Evolutionary conservation across 1,140 invertebrate species (phyloP).

Genomic region (Bombus pascuorum): DNA sequence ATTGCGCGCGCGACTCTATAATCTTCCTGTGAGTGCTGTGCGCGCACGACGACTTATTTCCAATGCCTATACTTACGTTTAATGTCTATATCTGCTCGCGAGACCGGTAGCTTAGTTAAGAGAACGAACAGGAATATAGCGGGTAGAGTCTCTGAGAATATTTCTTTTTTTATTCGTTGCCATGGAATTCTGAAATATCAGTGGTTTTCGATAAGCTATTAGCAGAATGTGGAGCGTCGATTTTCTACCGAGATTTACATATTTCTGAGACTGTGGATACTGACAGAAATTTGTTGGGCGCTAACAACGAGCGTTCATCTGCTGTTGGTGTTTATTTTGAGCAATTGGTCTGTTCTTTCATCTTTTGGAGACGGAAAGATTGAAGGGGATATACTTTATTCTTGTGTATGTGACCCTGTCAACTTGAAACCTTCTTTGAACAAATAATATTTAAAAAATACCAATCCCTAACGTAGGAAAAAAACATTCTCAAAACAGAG

Average conservation of each 20-base stretch:
- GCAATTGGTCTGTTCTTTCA: background rate
- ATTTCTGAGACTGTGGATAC: background rate
- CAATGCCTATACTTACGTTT: slow-evolving; percentile 50
- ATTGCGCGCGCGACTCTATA: slow-evolving; percentile 52
- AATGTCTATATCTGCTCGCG: slow-evolving; percentile 44
- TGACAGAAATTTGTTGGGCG: background rate
- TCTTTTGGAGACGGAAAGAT: background rate
- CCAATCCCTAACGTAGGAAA: background rate
- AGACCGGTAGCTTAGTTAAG: slow-evolving; percentile 25
- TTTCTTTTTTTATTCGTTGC: background rate
- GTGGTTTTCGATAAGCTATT: background rate
- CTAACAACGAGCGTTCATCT: background rate
- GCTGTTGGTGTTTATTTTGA: background rate
- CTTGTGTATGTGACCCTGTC: no score
- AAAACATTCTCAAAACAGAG: no score
- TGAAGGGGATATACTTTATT: no score
- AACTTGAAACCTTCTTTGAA: no score
- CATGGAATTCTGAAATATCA: background rate
- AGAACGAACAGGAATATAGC: background rate
- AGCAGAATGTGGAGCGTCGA: background rate
- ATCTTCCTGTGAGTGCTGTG: slow-evolving; percentile 37
- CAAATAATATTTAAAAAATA: background rate
- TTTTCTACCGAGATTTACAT: background rate
- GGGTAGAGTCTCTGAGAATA: background rate
- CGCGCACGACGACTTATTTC: slow-evolving; percentile 36